These are phyloP conservation scores for Crypturellus tataupa DNA, from an alignment of 2,797 vertebrate genomes.

Conservation along the genomic window DNA sequence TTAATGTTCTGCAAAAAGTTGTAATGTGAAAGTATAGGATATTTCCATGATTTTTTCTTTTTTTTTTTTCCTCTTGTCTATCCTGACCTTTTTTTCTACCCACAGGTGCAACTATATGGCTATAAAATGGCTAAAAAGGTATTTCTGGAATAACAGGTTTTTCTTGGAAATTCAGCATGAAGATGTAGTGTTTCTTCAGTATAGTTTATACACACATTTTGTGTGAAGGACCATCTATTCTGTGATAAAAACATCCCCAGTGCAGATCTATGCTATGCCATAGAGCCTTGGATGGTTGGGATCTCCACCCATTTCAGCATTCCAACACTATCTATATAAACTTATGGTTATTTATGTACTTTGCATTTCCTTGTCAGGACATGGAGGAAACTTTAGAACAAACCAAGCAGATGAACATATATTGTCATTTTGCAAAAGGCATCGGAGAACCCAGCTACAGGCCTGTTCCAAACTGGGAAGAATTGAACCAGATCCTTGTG, in stretches of 20 bases:
- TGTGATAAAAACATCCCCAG: no score
- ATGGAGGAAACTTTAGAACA: constrained; percentile 83
- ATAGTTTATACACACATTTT: neutral
- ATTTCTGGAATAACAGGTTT: rapidly evolving
- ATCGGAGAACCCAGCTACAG: constrained; percentile 89
- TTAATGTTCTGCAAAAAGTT: neutral
- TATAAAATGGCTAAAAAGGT: neutral
- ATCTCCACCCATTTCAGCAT: no score
- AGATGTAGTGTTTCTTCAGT: neutral
- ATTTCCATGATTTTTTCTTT: neutral
- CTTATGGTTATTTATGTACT: neutral
- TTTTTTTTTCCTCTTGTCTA: neutral
- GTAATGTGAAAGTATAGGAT: neutral
- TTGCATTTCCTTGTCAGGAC: constrained; percentile 78
- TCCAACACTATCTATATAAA: no score
- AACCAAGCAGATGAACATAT: constrained; percentile 85
- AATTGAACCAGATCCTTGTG: constrained; percentile 86
- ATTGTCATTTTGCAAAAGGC: constrained; percentile 92
- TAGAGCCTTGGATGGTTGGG: no score
- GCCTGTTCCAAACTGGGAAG: constrained; percentile 88
- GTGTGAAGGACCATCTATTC: no score
- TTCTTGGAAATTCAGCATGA: neutral
- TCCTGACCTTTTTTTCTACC: neutral
- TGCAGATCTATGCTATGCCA: no score
- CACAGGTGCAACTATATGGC: neutral